phyloP scores from a whole-genome alignment of 2,797 vertebrate genomes.

The Gymnothorax reevesii region DNA sequence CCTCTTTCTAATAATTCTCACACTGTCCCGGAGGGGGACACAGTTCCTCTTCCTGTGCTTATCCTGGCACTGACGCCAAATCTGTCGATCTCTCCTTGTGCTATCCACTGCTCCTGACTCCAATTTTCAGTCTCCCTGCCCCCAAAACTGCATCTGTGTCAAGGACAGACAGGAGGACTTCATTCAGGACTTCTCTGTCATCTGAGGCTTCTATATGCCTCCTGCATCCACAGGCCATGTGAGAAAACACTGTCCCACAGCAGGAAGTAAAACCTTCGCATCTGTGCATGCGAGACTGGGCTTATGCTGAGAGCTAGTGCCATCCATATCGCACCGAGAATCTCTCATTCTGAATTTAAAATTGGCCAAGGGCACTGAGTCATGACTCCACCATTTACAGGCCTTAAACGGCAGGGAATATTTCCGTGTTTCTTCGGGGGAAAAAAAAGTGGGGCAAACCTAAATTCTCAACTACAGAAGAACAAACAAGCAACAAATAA shows the following conservation, averaged over 20 bases:
- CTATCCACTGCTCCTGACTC: background rate
- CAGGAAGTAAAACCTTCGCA: background rate
- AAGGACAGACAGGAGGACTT: background rate
- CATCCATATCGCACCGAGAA: background rate
- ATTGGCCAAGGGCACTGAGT: background rate
- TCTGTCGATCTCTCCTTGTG: background rate
- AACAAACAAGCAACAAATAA: conserved; percentile 9
- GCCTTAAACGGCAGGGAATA: background rate
- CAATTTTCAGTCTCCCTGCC: background rate
- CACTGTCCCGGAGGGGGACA: background rate
- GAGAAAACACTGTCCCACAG: background rate
- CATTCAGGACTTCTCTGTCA: too few species aligned
- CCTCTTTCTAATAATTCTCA: background rate
- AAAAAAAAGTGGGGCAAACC: background rate
- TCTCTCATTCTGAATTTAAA: background rate
- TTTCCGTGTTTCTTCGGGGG: background rate
- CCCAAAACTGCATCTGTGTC: background rate
- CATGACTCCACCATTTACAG: background rate
- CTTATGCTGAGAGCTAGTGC: background rate
- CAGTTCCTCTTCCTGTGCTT: background rate
- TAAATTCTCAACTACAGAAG: background rate
- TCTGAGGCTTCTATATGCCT: background rate
- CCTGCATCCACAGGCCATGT: background rate
- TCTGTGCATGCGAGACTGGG: background rate
- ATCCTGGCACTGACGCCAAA: background rate